phyloP scores from a whole-genome alignment of 2,113 vertebrate genomes.

The Trematocara unimaculatum region DNA sequence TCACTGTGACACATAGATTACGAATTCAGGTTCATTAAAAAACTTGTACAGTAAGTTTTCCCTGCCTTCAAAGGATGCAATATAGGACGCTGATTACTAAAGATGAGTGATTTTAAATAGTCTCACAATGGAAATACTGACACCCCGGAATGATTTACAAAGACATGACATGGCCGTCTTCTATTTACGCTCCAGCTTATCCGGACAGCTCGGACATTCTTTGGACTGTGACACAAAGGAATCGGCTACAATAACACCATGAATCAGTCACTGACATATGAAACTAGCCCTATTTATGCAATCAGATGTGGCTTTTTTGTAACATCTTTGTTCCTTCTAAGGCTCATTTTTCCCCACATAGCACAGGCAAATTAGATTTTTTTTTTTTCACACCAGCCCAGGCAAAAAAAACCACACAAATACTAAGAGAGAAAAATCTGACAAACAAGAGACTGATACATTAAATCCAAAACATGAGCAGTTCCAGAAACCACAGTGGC shows the following conservation, averaged over 20 bases:
- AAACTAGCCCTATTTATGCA: not conserved
- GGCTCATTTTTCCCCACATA: not conserved
- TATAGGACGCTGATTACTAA: not conserved
- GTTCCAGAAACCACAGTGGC: not conserved
- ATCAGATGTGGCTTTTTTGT: not conserved
- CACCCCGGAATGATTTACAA: not conserved
- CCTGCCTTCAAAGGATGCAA: conserved; percentile 1
- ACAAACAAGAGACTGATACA: not conserved
- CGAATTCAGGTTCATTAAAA: conserved; percentile 33
- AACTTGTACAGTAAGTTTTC: conserved; percentile 20
- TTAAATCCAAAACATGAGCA: not conserved
- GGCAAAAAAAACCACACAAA: not conserved
- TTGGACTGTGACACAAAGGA: not conserved
- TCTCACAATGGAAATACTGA: conserved; percentile 14
- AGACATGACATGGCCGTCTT: not conserved
- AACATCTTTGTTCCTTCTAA: not conserved
- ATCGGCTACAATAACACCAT: not conserved
- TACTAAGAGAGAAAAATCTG: not conserved
- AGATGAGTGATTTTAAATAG: not conserved
- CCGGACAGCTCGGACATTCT: not conserved
- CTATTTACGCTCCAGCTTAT: not conserved
- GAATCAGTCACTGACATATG: not conserved
- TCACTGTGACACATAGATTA: conserved; percentile 60
- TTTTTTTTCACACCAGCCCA: not conserved
- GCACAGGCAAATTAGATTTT: not conserved